Base-by-base conservation (phyloP, 2,888 invertebrate genomes). In the Mythimna vitellina region DNA sequence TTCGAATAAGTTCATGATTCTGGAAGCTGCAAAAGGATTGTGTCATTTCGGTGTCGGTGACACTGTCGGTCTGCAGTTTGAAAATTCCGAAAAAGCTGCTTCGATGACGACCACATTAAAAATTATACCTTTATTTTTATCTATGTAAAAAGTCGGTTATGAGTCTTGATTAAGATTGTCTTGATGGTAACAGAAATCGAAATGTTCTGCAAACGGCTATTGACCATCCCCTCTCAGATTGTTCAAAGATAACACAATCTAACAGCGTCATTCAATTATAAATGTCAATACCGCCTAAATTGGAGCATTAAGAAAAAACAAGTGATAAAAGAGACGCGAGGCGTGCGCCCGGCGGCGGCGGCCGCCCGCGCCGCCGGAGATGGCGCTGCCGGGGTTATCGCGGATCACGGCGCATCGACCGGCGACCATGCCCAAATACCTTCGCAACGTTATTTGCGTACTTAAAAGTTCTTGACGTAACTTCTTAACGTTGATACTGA, bases 211-310 rank as follows among this genome's bases (percentile, higher is more conserved):
- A 49, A 29, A 25, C 17, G 25, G 14, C 10, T 57, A 42, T 38
- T 62, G 35, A 46, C 42, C 63, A 70, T 58, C 54, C n/a, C 35
- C 42, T 51, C n/a, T 32, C 32, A 49, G 65, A 71, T 68, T 58
- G 29, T 67, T 49, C 22, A 54, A 10, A 38, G 62, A 63, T 62
- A 76, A 57, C 32, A 54, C 46, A 76, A 60, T 76, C 10, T 46
- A 35, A 56, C n/a, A 58, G 32, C 67, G 70, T 71, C 65, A 81
- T 60, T 32, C 46, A 32, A 17, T 46, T 69, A 70, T 63, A 73
- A 77, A 77, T 84, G 79, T 84, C 86, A 88, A 85, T 88, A 88
- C 76, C 81, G 66, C 63, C 66, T 74, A 81, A 87, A 83, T 67
- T 81, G 78, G 84, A 80, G 72, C 84, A 74, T 64, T 46, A 56